Percentiles rank a stretch among this genome's conserved stretches.
Evolutionary conservation across 2,888 invertebrate genomes (phyloP).

Genomic region (Hyppa rectilinea): DNA sequence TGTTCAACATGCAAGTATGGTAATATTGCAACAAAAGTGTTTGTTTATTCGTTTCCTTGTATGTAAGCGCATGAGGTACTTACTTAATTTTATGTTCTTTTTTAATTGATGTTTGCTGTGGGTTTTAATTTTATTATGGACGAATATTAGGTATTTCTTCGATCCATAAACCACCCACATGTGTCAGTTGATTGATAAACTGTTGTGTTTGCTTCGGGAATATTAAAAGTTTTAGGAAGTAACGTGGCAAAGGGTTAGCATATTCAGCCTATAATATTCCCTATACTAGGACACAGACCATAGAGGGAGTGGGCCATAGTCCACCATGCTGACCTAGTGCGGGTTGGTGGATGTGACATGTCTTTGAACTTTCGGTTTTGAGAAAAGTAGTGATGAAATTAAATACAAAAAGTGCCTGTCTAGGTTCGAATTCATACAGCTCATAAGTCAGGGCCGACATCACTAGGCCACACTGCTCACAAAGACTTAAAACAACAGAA

Average conservation of each 20-base stretch:
- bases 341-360: too few relatives aligned
- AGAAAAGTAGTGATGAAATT: too few relatives aligned
- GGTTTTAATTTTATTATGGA: neutral
- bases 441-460: too few relatives aligned
- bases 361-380: too few relatives aligned
- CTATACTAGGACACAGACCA: too few relatives aligned
- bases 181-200: too few relatives aligned
- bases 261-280: too few relatives aligned
- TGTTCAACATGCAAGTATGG: slow-evolving; percentile 44
- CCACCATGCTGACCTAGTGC: too few relatives aligned
- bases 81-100: slow-evolving; percentile 1
- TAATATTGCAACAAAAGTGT: slow-evolving; percentile 34
- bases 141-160: neutral
- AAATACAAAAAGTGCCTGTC: too few relatives aligned
- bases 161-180: neutral
- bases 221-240: neutral
- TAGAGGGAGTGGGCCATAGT: too few relatives aligned
- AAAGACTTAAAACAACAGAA: neutral
- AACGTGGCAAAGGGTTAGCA: neutral
- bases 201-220: neutral
- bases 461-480: too few relatives aligned
- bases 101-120: neutral
- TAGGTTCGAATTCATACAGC: too few relatives aligned
- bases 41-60: slow-evolving; percentile 24
- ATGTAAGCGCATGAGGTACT: slow-evolving; percentile 4